phyloP scores from a whole-genome alignment of 1,140 invertebrate species.

The Anastrepha ludens region DNA sequence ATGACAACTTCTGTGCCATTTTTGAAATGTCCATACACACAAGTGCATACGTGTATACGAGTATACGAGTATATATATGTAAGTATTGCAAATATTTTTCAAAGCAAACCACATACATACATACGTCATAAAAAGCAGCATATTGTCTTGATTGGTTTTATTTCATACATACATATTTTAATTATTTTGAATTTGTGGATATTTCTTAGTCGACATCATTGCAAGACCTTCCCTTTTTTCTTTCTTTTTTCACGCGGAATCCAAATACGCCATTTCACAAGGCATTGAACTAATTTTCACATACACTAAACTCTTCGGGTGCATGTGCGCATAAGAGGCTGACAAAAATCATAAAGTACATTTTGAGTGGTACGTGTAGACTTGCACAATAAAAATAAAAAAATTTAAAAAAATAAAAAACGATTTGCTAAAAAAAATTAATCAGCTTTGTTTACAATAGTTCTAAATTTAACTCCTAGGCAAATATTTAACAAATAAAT shows the following conservation, averaged over 20 bases:
- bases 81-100: background rate
- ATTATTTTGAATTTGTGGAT: background rate
- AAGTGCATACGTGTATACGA: too few species aligned
- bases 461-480: background rate
- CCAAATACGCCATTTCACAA: background rate
- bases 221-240: background rate
- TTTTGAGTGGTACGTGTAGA: too few species aligned
- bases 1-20: too few species aligned
- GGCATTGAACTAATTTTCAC: background rate
- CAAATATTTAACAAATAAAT: background rate
- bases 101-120: constrained; percentile 26
- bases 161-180: background rate
- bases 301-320: too few species aligned
- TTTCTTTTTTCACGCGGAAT: background rate
- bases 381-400: background rate
- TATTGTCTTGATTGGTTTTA: constrained; percentile 17
- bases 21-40: too few species aligned
- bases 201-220: background rate
- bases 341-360: too few species aligned
- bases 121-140: constrained; percentile 23
- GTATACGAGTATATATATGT: background rate
- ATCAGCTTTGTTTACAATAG: background rate
- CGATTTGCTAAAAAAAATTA: background rate
- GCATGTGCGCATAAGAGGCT: too few species aligned
- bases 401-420: background rate